These are phyloP conservation scores for Syrista parreyssii DNA, from an alignment of 2,888 invertebrate species.

Conservation along the genomic window DNA sequence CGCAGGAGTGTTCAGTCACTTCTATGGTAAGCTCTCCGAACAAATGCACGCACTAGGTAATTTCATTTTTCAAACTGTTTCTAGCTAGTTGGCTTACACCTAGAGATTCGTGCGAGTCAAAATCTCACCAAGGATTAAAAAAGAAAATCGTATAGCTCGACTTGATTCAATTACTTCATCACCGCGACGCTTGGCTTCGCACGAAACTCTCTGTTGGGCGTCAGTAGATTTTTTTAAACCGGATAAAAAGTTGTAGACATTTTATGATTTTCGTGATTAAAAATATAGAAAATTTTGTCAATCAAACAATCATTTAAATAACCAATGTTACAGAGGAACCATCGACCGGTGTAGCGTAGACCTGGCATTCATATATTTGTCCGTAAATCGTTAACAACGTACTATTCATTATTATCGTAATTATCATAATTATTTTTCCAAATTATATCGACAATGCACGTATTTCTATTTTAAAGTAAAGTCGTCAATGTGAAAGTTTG, in stretches of 20 bases:
- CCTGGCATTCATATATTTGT: neutral
- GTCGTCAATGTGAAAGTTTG: too few relatives aligned
- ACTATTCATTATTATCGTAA: neutral
- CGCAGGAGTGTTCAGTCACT: conserved; percentile 63
- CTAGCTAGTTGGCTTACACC: conserved; percentile 33
- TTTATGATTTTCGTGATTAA: neutral
- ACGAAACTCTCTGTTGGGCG: neutral
- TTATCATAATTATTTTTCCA: neutral
- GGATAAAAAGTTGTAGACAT: neutral
- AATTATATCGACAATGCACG: neutral
- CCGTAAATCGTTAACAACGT: neutral
- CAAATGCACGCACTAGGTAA: conserved; percentile 66
- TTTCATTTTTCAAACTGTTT: conserved; percentile 48
- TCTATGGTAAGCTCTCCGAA: conserved; percentile 66
- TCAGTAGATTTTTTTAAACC: neutral
- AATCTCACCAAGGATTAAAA: neutral
- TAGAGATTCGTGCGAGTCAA: neutral
- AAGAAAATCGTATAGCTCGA: neutral
- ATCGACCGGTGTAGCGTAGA: neutral
- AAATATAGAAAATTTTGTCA: neutral
- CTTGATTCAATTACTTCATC: neutral
- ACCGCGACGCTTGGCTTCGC: neutral
- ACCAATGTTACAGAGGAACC: neutral
- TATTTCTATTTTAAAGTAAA: neutral
- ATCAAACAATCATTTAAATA: neutral